Conservation (phyloP, 2,113 vertebrate species). For the Herpailurus yagouaroundi region DNA sequence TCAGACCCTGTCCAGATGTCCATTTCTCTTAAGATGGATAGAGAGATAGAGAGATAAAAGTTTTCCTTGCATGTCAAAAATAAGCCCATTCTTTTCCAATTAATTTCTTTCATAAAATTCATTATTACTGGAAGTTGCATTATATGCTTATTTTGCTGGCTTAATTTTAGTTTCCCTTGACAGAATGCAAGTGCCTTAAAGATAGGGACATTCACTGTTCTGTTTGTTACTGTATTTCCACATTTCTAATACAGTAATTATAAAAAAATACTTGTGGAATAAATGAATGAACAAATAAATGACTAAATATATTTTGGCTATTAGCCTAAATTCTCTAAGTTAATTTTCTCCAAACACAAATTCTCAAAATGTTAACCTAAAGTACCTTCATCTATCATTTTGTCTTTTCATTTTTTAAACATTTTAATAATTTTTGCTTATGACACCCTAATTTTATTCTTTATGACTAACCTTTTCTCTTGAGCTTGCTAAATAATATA, state of each 20-base stretch:
- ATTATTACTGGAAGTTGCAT: background rate
- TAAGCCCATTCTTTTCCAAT: background rate
- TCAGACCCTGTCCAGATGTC: background rate
- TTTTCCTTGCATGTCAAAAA: background rate
- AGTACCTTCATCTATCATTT: background rate
- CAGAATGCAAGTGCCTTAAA: background rate
- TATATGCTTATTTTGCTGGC: background rate
- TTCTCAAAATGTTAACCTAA: background rate
- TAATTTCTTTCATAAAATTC: background rate
- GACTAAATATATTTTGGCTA: background rate
- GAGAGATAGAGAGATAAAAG: background rate
- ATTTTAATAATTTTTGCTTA: background rate
- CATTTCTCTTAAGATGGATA: background rate
- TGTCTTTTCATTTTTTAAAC: background rate
- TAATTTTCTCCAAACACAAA: background rate
- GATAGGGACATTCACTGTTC: background rate
- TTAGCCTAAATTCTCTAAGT: background rate
- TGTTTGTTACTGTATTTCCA: background rate
- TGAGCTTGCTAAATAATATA: background rate
- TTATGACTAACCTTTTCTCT: background rate
- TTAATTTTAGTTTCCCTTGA: conserved; percentile 1
- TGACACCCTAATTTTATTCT: background rate
- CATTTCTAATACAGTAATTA: background rate
- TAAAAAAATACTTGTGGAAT: background rate
- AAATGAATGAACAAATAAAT: background rate